Percentiles rank a stretch among this genome's conserved stretches.
Evolutionary conservation across 2,113 vertebrate genomes (phyloP).

Genomic region (Ailuropoda melanoleuca): DNA sequence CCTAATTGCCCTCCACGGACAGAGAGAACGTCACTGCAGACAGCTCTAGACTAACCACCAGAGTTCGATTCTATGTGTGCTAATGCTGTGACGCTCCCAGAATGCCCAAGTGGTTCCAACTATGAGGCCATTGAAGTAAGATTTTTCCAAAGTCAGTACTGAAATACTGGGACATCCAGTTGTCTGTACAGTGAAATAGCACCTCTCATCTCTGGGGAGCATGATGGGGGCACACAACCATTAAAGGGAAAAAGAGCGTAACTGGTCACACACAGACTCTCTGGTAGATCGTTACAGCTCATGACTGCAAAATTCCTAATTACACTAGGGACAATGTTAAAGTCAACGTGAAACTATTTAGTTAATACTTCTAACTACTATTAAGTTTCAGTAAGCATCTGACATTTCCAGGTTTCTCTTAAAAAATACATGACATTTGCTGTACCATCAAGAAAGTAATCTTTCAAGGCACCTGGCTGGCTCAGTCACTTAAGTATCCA

Average conservation of each 20-base stretch:
- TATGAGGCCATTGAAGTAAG: not conserved
- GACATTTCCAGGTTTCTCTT: not conserved
- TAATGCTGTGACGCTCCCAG: accelerated
- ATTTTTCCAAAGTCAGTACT: not conserved
- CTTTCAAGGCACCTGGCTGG: not conserved
- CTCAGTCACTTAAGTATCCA: not conserved
- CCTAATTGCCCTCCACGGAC: not conserved
- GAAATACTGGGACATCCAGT: not conserved
- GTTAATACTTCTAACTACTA: not conserved
- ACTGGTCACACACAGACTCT: accelerated
- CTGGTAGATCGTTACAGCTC: not conserved
- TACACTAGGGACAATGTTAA: not conserved
- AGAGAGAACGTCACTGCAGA: not conserved
- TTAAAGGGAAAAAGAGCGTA: not conserved
- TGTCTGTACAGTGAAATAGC: not conserved
- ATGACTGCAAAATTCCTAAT: not conserved
- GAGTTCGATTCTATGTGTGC: too few relatives aligned
- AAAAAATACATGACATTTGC: not conserved
- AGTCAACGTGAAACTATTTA: not conserved
- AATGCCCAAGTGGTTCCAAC: not conserved
- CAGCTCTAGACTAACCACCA: too few relatives aligned
- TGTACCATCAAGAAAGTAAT: not conserved
- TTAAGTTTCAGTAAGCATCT: not conserved
- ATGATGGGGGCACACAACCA: accelerated
- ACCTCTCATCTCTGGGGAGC: not conserved